Evolutionary conservation across 2,797 vertebrate genomes (phyloP).

Genomic region (Schizopygopsis malacanthus): DNA sequence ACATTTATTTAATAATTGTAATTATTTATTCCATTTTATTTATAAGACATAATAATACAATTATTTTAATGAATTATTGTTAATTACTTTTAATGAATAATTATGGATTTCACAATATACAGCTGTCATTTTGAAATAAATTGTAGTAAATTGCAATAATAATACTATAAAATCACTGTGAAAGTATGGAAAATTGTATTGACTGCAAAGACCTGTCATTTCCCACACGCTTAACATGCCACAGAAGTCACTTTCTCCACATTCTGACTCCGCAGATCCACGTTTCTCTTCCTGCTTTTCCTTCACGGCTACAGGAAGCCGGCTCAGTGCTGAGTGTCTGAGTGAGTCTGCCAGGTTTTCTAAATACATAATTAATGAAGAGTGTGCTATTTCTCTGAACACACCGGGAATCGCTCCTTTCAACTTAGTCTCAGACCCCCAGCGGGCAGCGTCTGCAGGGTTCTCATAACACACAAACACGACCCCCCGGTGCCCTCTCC

Average conservation of each 20-base stretch:
- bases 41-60: not conserved
- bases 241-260: slow-evolving; percentile 1
- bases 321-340: slow-evolving; percentile 66
- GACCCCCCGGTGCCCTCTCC: slow-evolving; percentile 28
- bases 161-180: not conserved
- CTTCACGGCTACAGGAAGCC: slow-evolving; percentile 49
- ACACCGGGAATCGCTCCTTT: slow-evolving; percentile 61
- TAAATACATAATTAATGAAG: slow-evolving; percentile 77
- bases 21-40: not conserved
- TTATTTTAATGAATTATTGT: not conserved
- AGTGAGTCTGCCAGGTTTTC: slow-evolving; percentile 70
- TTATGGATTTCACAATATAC: not conserved
- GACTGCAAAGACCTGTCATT: not conserved
- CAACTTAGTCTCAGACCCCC: slow-evolving; percentile 55
- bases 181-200: not conserved
- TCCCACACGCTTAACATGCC: not conserved
- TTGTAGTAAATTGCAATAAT: not conserved
- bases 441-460: slow-evolving; percentile 53
- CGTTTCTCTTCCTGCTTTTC: slow-evolving; percentile 9
- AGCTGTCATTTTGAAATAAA: not conserved
- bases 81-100: not conserved
- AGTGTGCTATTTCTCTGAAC: slow-evolving; percentile 64
- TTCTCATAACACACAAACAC: slow-evolving; percentile 54
- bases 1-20: not conserved
- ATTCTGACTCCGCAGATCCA: not conserved